Conservation (phyloP, 1,140 invertebrate genomes). For the Pygmarrhopalites habei region DNA sequence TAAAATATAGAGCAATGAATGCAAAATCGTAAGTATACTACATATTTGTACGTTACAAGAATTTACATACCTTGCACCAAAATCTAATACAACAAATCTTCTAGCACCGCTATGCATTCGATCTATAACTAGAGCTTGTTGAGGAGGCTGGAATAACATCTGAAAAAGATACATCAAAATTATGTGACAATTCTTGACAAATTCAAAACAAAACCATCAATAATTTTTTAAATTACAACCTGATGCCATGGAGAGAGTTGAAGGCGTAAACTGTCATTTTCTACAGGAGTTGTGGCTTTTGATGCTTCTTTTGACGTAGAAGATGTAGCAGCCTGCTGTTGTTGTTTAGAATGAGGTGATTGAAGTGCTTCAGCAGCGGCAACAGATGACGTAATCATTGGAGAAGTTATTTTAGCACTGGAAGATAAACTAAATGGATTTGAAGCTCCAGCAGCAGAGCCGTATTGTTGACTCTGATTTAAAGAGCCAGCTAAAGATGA, state of each 20-base stretch:
- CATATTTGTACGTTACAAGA: too few relatives aligned
- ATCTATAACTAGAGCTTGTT: conserved; percentile 82
- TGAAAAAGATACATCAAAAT: too few relatives aligned
- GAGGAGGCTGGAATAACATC: conserved; percentile 61
- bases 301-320: neutral
- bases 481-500: too few relatives aligned
- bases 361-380: neutral
- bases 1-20: too few relatives aligned
- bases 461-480: too few relatives aligned
- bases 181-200: too few relatives aligned
- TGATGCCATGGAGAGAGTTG: conserved; percentile 55
- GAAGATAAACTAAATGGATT: too few relatives aligned
- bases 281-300: neutral
- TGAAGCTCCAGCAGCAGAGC: too few relatives aligned
- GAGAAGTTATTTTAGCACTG: too few relatives aligned
- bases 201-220: too few relatives aligned
- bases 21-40: too few relatives aligned
- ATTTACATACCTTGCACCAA: too few relatives aligned
- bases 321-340: neutral
- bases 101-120: conserved; percentile 68
- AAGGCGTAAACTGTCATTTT: conserved; percentile 32
- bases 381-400: neutral
- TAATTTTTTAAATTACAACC: conserved; percentile 46
- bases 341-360: neutral
- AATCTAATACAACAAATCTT: conserved; percentile 81